These are phyloP conservation scores for Stomorhina lunata DNA, from an alignment of 2,888 invertebrate species.

Conservation along the genomic window DNA sequence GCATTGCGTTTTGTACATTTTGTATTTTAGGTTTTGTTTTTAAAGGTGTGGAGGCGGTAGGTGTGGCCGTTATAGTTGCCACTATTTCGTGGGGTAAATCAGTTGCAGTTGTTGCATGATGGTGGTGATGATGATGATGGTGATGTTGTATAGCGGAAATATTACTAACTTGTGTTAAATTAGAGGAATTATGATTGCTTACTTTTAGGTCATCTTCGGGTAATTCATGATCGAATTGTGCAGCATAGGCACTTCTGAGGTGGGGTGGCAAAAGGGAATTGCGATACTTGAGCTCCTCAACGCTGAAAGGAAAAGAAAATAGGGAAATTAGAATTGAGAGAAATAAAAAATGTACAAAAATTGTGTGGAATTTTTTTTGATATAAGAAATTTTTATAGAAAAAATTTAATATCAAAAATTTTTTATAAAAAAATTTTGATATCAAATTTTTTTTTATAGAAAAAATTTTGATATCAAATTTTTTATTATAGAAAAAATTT, in stretches of 20 bases:
- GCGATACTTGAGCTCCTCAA: conserved; percentile 88
- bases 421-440: not conserved
- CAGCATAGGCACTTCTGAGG: conserved; percentile 91
- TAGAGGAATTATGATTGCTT: conserved; percentile 69
- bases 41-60: conserved; percentile 25
- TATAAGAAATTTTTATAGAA: not conserved
- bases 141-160: conserved; percentile 35
- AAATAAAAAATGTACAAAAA: not conserved
- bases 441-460: no score
- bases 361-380: not conserved
- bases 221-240: conserved; percentile 86
- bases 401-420: no score
- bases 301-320: conserved; percentile 68
- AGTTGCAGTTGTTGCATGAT: conserved; percentile 14
- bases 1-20: conserved; percentile 49
- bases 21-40: conserved; percentile 33
- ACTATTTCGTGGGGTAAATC: conserved; percentile 29
- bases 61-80: conserved; percentile 14
- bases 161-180: conserved; percentile 15
- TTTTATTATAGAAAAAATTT: not conserved
- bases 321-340: not conserved
- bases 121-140: conserved; percentile 25
- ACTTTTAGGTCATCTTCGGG: conserved; percentile 86
- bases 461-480: no score
- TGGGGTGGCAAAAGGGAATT: conserved; percentile 93